These are phyloP conservation scores for Taurulus bubalis DNA, from an alignment of 2,113 vertebrate species.

Conservation along the genomic window DNA sequence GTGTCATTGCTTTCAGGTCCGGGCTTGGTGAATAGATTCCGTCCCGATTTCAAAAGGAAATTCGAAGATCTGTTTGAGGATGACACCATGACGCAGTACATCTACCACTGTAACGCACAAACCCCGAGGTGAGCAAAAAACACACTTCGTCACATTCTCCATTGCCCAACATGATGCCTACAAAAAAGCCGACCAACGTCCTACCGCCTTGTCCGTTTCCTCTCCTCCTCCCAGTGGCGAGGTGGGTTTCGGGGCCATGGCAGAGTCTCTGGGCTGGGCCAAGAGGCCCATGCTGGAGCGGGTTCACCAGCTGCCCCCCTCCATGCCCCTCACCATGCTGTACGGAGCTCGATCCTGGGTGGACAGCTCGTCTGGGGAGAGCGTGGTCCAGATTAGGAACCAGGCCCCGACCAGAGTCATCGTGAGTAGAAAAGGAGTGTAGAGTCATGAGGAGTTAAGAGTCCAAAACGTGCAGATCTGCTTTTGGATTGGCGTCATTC, in stretches of 20 bases:
- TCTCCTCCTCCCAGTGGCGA: conserved; percentile 84
- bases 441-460: conserved; percentile 8
- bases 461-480: neutral
- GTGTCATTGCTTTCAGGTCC: conserved; percentile 81
- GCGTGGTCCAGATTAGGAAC: conserved; percentile 80
- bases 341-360: conserved; percentile 92
- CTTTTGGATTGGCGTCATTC: neutral
- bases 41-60: conserved; percentile 91
- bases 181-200: neutral
- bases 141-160: neutral
- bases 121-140: conserved; percentile 84
- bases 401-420: conserved; percentile 82
- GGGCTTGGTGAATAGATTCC: conserved; percentile 89
- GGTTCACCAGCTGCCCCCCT: conserved; percentile 86
- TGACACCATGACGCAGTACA: conserved; percentile 92
- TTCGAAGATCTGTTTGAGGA: conserved; percentile 92
- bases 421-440: conserved; percentile 77
- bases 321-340: conserved; percentile 88
- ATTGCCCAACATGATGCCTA: neutral
- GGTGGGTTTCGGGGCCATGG: conserved; percentile 90
- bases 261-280: conserved; percentile 90
- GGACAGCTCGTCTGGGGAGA: conserved; percentile 86
- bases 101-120: conserved; percentile 95
- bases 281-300: conserved; percentile 91
- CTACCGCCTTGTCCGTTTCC: neutral